phyloP scores from a whole-genome alignment of 2,113 vertebrate species.

The Prochilodus magdalenae region DNA sequence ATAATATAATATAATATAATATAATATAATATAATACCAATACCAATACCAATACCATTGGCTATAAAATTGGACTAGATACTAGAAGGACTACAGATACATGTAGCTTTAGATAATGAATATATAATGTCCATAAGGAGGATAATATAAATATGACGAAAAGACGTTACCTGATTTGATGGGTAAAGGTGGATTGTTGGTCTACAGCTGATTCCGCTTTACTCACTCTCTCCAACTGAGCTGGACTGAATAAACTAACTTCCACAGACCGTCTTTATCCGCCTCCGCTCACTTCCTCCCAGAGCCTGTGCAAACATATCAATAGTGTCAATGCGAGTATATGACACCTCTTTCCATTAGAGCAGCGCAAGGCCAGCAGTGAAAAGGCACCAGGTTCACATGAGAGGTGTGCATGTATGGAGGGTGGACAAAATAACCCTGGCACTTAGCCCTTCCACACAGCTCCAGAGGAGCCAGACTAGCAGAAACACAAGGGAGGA shows the following conservation, averaged over 20 bases:
- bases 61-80: no score
- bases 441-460: no score
- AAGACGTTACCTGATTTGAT: slow-evolving; percentile 63
- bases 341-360: slow-evolving; percentile 68
- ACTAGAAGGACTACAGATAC: no score
- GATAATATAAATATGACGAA: no score
- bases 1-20: no score
- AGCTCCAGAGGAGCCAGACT: no score
- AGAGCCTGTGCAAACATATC: slow-evolving; percentile 75
- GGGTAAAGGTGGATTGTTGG: slow-evolving; percentile 13
- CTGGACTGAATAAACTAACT: slow-evolving; percentile 59
- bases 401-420: slow-evolving; percentile 21
- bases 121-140: no score
- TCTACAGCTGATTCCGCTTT: slow-evolving; percentile 7
- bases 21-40: no score
- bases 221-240: neutral
- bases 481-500: no score
- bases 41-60: no score
- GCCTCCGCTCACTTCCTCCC: slow-evolving; percentile 34
- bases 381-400: slow-evolving; percentile 26
- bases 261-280: slow-evolving; percentile 70
- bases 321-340: slow-evolving; percentile 74
- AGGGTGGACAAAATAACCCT: neutral
- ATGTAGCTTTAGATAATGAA: no score
- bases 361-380: slow-evolving; percentile 72